A percentile compares a stretch with the other conserved stretches of the same genome.
Conservation (phyloP, 2,113 vertebrate species). For the Aplodontia rufa region DNA sequence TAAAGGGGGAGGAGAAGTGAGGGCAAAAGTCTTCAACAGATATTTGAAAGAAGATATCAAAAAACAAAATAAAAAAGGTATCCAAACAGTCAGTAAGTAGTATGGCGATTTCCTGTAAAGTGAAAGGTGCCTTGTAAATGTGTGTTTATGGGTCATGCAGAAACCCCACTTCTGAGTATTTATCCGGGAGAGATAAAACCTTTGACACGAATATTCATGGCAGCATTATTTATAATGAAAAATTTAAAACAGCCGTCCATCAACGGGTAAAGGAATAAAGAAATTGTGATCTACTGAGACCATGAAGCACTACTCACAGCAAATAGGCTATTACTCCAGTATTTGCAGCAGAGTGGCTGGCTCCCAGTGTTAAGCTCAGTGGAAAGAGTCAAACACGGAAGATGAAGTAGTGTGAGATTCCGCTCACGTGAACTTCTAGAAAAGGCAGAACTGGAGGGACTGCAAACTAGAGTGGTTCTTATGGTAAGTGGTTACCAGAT, state of each 20-base stretch:
- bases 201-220: background rate
- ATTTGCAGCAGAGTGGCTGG: background rate
- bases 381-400: background rate
- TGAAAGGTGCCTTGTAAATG: background rate
- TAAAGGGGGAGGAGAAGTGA: background rate
- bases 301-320: background rate
- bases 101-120: background rate
- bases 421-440: background rate
- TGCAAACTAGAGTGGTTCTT: background rate
- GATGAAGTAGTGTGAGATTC: background rate
- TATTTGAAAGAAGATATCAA: background rate
- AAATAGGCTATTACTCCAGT: background rate
- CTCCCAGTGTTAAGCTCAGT: background rate
- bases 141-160: background rate
- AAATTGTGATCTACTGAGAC: background rate
- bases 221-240: background rate
- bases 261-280: background rate
- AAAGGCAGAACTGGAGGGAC: background rate
- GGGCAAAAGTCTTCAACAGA: background rate
- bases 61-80: too few relatives aligned
- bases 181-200: background rate
- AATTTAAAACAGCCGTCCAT: background rate
- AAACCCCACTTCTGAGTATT: background rate
- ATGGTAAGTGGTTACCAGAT: background rate
- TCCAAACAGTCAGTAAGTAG: background rate